Base-by-base conservation (phyloP, 2,113 vertebrate genomes). In the Scomber scombrus region DNA sequence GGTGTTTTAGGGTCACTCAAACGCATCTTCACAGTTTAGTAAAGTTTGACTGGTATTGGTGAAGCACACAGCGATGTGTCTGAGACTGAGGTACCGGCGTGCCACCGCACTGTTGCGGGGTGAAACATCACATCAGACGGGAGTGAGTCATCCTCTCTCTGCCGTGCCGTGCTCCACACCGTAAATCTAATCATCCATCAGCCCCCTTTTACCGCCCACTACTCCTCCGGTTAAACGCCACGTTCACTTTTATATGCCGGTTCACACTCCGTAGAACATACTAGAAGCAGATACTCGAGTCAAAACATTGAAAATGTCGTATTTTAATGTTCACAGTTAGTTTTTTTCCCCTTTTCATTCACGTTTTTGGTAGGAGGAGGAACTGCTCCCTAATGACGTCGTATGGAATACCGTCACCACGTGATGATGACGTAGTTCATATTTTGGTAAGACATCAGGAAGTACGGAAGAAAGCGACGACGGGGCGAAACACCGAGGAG, bases 71-170 rank as follows among this genome's bases (percentile, higher is more conserved):
- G 14, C 63, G 71, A 77, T 15, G 7, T 68, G 82, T 80, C 72
- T 26, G 23, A 55, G 71, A 50, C 50, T 75, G 57, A 43, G 34
- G n/a, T 73, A 58, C 82, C 85, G 72, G 89, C 84, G 87, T 88
- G 87, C 87, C 86, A 82, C 83, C 84, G 91, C 92, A 87, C 91
- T 92, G 92, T 84, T 89, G 93, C 92, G 86, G 88, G 88, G 84
- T 91, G 92, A 93, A 93, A 88, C 90, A 86, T 90, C 89, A 84
- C 89, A 90, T 86, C 93, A 89, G 90, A 84, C 81, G 68, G 34
- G 93, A 83, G 91, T 94, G 93, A 94, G 90, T 94, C 93, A 94
- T 94, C 92, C 90, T 80, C 90, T 89, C 91, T 91, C 85, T 75
- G 57, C 82, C 75, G 86, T 65, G 57, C 82, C 75, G 86, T 65